A percentile compares a stretch with the other conserved stretches of the same genome.
These are phyloP conservation scores for Cryptotermes secundus DNA, from an alignment of 1,140 invertebrate genomes.

Conservation along the genomic window DNA sequence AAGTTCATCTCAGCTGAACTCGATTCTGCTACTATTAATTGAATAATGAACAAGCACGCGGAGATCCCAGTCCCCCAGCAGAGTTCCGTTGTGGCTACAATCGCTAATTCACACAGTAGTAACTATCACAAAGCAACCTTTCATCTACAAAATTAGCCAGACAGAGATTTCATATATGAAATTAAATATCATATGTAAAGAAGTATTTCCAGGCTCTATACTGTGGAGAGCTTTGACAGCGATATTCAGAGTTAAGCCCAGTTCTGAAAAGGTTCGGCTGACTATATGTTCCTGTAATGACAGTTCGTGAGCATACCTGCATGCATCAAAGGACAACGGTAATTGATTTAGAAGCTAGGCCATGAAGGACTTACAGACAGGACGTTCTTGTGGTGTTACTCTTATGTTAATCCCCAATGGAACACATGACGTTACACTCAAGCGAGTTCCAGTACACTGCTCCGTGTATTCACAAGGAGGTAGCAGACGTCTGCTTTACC, in stretches of 20 bases:
- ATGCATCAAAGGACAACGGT: not conserved
- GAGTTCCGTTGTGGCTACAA: too few relatives aligned
- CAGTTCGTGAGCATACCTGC: not conserved
- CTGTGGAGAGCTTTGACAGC: not conserved
- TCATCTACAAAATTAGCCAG: too few relatives aligned
- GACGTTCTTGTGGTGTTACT: not conserved
- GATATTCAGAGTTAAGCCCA: not conserved
- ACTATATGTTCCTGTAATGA: not conserved
- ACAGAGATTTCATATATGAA: too few relatives aligned
- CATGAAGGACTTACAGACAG: not conserved
- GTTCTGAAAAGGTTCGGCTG: not conserved
- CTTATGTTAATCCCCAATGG: not conserved
- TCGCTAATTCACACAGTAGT: too few relatives aligned
- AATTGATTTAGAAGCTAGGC: not conserved
- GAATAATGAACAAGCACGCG: too few relatives aligned
- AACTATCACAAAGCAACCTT: too few relatives aligned
- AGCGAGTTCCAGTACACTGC: not conserved
- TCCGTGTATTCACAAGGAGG: not conserved
- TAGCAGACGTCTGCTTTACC: too few relatives aligned
- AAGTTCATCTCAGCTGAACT: too few relatives aligned
- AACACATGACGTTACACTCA: not conserved
- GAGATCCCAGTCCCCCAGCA: too few relatives aligned
- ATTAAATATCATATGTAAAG: too few relatives aligned
- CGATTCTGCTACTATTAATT: too few relatives aligned
- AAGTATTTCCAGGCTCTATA: not conserved